Conservation (phyloP, 1,140 invertebrate genomes). For the Drosophila albomicans region DNA sequence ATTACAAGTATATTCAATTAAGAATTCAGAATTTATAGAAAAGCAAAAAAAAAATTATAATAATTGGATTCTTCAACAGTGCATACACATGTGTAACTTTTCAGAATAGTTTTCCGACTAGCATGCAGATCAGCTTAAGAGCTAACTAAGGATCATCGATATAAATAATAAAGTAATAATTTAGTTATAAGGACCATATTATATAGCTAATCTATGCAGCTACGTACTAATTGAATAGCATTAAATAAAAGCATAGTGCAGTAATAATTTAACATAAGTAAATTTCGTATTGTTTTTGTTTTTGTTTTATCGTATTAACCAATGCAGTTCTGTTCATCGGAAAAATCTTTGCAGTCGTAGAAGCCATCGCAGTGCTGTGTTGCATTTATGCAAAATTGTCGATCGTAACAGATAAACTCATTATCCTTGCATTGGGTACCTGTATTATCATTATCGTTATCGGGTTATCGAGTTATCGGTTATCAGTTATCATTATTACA, state of each 20-base stretch:
- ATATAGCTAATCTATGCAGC: not conserved
- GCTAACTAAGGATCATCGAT: not conserved
- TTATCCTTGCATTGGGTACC: slow-evolving; percentile 85
- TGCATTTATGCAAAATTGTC: slow-evolving; percentile 88
- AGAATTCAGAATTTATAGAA: not conserved
- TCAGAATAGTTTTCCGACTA: not conserved
- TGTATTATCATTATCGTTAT: slow-evolving; percentile 26
- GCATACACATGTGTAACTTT: slow-evolving; percentile 51
- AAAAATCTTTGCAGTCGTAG: slow-evolving; percentile 95
- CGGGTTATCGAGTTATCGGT: not conserved
- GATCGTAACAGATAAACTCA: slow-evolving; percentile 88
- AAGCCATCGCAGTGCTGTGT: slow-evolving; percentile 93
- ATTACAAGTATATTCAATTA: not conserved
- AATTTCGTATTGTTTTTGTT: not conserved
- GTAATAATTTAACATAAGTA: slow-evolving; percentile 7
- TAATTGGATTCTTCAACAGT: slow-evolving; percentile 21
- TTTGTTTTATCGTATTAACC: slow-evolving; percentile 67
- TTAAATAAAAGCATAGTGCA: not conserved
- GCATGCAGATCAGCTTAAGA: slow-evolving; percentile 37
- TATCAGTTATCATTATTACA: not conserved
- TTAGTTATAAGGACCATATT: too few relatives aligned
- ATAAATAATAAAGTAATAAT: not conserved
- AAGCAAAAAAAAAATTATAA: not conserved
- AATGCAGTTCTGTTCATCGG: slow-evolving; percentile 95
- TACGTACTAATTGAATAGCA: not conserved